Base-by-base conservation (phyloP, 30 jellyfish, hydroid and myxozoan species). In the Calvadosia cruxmelitensis region DNA sequence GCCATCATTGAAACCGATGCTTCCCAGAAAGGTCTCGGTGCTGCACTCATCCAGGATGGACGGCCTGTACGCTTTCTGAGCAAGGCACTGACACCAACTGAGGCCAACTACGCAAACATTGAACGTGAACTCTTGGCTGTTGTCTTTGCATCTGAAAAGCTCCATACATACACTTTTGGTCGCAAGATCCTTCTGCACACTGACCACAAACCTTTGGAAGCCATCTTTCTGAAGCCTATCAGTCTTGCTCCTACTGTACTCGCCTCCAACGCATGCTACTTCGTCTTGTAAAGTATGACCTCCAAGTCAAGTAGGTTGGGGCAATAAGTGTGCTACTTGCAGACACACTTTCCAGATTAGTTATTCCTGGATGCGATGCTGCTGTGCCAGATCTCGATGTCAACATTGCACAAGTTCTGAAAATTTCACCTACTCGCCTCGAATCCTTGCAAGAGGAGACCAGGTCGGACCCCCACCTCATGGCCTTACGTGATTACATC, bases 301-400 rank as follows among this genome's bases (percentile, higher is more conserved):
- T 65, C 27, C 10, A 65, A 23, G 74, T 30, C 7, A 65, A 25
- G 7, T 65, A 65, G 26, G 74, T 65, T 5, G 32, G 66, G 12
- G 74, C 67, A 27, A 23, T n/a, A 32, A 25, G 27, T 23, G 74
- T 65, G 3, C 74, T 65, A 16, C 66, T 65, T 3, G 64, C 74
- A 16, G 74, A 65, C 74, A 65, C 74, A 3, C 74, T 65, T 32
- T 65, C 74, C 12, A 65, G 74, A 30, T 66, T 65, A n/a, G 66
- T 30, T 27, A 57, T 7, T 27, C 74, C 74, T 30, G 74, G 74
- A 5, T 12, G 13, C 3, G 74, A 65, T 65, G 67, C 27, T 26
- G 32, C 74, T 2, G 30, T 65, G 13, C 74, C 74, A 65, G 74
- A 66, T n/a, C 66, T 65, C 65, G 32, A 65, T 30, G 66, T 65